Evolutionary conservation across 2,113 vertebrate species (phyloP).

Genomic region (Oreotragus oreotragus): DNA sequence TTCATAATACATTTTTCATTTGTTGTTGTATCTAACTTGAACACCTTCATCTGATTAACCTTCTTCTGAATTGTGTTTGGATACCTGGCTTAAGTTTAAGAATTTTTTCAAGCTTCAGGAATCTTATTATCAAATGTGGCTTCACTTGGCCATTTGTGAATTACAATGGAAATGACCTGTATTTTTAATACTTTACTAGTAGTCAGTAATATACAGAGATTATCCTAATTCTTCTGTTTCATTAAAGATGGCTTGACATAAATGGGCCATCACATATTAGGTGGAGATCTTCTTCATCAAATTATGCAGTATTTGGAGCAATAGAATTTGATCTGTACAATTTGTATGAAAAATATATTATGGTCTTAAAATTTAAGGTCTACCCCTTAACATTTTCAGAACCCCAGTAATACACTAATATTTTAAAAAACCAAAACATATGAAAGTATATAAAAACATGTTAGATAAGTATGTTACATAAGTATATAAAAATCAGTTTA

Average conservation of each 20-base stretch:
- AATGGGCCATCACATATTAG: constrained; percentile 17
- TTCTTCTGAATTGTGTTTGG: constrained; percentile 35
- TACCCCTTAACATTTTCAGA: neutral
- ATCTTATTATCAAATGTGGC: constrained; percentile 9
- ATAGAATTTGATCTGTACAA: constrained; percentile 31
- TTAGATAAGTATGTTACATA: neutral
- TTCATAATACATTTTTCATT: neutral
- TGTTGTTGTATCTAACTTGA: constrained; percentile 33
- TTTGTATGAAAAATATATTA: neutral
- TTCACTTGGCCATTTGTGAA: constrained; percentile 43
- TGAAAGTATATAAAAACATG: neutral
- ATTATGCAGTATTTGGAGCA: constrained; percentile 5
- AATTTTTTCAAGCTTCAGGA: constrained; percentile 12
- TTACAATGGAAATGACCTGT: neutral
- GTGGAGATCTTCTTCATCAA: neutral
- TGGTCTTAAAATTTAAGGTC: neutral
- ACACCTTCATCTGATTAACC: neutral
- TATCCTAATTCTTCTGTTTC: constrained; percentile 49
- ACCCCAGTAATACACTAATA: neutral
- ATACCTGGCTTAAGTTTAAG: neutral
- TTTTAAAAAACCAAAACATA: neutral
- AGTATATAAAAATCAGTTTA: neutral
- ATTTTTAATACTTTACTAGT: constrained; percentile 52
- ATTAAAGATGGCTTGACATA: constrained; percentile 49
- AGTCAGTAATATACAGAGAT: constrained; percentile 3